Evolutionary conservation across 1,140 invertebrate genomes (phyloP).

Genomic region (Drosophila leontia): DNA sequence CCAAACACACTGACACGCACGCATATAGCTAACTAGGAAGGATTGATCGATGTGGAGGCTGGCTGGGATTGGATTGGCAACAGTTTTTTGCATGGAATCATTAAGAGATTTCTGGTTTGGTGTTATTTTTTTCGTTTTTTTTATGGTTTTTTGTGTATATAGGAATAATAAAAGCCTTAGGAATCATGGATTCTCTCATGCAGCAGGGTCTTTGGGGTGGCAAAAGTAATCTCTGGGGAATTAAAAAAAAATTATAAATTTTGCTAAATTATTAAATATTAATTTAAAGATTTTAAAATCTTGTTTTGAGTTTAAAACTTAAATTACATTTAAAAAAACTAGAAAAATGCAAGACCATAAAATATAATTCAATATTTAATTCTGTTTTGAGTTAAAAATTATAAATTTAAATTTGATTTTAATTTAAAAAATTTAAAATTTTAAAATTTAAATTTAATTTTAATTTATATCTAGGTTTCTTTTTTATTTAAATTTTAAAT

Average conservation of each 20-base stretch:
- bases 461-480: too few species aligned
- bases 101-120: constrained; percentile 1
- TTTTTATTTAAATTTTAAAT: too few species aligned
- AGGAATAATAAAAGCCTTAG: constrained; percentile 50
- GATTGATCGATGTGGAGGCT: constrained; percentile 2
- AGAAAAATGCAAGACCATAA: too few species aligned
- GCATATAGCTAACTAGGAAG: constrained; percentile 32
- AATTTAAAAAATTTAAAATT: too few species aligned
- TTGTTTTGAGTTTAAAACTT: too few species aligned
- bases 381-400: too few species aligned
- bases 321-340: neutral
- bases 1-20: constrained; percentile 31
- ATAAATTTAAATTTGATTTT: too few species aligned
- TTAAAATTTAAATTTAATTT: too few species aligned
- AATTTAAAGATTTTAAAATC: too few species aligned
- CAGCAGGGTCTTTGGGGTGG: neutral
- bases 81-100: constrained; percentile 2
- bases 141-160: constrained; percentile 28
- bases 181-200: constrained; percentile 30
- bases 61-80: constrained; percentile 27
- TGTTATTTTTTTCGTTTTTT: too few species aligned
- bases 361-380: too few species aligned
- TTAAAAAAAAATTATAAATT: neutral
- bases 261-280: too few species aligned
- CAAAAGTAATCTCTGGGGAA: constrained; percentile 1